phyloP scores from a whole-genome alignment of 1,140 invertebrate genomes.

The Zaprionus gabonicus region DNA sequence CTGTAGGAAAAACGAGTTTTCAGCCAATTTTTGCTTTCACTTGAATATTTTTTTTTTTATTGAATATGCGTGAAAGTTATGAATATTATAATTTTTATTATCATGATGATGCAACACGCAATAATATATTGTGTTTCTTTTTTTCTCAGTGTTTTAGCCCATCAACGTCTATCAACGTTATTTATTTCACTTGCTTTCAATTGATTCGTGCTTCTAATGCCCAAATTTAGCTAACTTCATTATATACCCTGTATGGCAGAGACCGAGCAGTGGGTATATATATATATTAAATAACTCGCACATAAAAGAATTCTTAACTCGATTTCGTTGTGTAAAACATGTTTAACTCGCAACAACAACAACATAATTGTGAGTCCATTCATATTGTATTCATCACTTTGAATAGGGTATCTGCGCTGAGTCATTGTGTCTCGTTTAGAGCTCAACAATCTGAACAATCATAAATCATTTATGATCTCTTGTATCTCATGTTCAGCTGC shows the following conservation, averaged over 20 bases:
- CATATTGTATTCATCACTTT: background rate
- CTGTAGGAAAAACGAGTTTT: constrained; percentile 1
- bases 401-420: constrained; percentile 2
- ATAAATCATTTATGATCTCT: constrained; percentile 40
- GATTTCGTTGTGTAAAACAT: background rate
- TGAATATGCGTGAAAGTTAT: background rate
- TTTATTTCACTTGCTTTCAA: constrained; percentile 18
- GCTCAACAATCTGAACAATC: constrained; percentile 8
- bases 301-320: too few species aligned
- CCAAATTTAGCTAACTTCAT: constrained; percentile 14
- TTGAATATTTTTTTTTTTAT: background rate
- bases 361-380: background rate
- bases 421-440: background rate
- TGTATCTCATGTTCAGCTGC: background rate
- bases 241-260: background rate
- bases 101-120: background rate
- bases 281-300: background rate
- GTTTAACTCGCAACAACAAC: background rate
- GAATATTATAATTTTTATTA: constrained; percentile 6
- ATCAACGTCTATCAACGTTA: constrained; percentile 3
- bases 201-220: constrained; percentile 18
- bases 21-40: background rate
- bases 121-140: background rate
- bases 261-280: background rate
- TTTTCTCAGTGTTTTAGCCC: background rate